Evolutionary conservation across 2,113 vertebrate species (phyloP).

Genomic region (Chloropsis hardwickii): DNA sequence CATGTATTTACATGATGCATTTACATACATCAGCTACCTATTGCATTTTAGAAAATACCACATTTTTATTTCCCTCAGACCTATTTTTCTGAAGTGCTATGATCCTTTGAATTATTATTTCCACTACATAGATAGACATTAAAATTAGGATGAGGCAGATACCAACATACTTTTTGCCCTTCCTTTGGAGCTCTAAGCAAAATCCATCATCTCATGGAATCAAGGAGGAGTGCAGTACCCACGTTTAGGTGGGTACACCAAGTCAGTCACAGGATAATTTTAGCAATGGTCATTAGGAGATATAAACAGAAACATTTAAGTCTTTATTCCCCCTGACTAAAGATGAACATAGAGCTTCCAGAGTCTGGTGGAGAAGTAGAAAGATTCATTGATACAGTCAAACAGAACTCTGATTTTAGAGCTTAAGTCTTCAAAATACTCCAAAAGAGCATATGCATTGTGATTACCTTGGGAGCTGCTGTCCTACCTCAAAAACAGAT

Average conservation of each 20-base stretch:
- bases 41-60: not conserved
- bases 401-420: not conserved
- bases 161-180: fast-evolving
- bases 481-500: not conserved
- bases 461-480: not conserved
- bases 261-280: not conserved
- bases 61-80: not conserved
- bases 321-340: not conserved
- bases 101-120: not conserved
- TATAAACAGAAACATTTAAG: not conserved
- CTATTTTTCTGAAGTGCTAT: not conserved
- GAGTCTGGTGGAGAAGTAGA: not conserved
- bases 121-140: not conserved
- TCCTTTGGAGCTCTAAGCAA: not conserved
- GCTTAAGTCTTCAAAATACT: not conserved
- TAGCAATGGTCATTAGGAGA: not conserved
- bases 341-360: not conserved
- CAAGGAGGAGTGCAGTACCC: too few species aligned
- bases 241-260: not conserved
- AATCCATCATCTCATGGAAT: not conserved
- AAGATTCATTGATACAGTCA: not conserved
- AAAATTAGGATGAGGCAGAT: not conserved
- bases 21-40: not conserved
- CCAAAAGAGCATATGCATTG: not conserved
- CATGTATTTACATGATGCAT: too few species aligned